phyloP scores from a whole-genome alignment of 2,113 vertebrate genomes.

The Triplophysa rosa region DNA sequence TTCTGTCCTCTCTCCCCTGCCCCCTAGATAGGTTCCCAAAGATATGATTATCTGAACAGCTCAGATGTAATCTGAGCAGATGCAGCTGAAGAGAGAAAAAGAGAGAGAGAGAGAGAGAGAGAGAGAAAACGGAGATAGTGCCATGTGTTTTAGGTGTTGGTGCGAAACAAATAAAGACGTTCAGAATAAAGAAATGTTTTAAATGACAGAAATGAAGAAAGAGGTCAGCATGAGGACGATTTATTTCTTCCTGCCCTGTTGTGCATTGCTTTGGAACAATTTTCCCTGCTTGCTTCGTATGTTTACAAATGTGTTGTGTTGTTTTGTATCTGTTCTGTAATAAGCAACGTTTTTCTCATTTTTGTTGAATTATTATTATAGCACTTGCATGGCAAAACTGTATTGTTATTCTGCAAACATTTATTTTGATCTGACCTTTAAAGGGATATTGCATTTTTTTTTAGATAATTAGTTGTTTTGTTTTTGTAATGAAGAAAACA shows the following conservation, averaged over 20 bases:
- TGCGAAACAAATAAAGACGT: not conserved
- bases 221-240: not conserved
- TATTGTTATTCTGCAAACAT: not conserved
- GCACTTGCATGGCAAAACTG: too few relatives aligned
- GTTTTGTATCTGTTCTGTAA: not conserved
- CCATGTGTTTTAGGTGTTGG: not conserved
- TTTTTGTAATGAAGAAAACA: too few relatives aligned
- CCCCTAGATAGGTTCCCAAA: constrained; percentile 70
- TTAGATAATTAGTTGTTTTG: too few relatives aligned
- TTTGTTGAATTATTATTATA: not conserved
- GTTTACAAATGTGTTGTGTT: not conserved
- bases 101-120: constrained; percentile 15
- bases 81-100: constrained; percentile 30
- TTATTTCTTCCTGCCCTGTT: not conserved
- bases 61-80: constrained; percentile 63
- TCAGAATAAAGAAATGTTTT: not conserved
- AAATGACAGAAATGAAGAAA: constrained; percentile 7
- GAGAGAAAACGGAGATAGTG: constrained; percentile 13
- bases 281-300: constrained; percentile 7
- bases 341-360: not conserved
- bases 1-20: constrained; percentile 44
- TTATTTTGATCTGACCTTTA: too few relatives aligned
- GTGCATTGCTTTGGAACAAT: not conserved
- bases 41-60: constrained; percentile 62
- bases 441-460: too few relatives aligned